Percentiles rank a stretch among this genome's conserved stretches.
Conservation (phyloP, 2,113 vertebrate genomes). For the Myotis lucifugus region DNA sequence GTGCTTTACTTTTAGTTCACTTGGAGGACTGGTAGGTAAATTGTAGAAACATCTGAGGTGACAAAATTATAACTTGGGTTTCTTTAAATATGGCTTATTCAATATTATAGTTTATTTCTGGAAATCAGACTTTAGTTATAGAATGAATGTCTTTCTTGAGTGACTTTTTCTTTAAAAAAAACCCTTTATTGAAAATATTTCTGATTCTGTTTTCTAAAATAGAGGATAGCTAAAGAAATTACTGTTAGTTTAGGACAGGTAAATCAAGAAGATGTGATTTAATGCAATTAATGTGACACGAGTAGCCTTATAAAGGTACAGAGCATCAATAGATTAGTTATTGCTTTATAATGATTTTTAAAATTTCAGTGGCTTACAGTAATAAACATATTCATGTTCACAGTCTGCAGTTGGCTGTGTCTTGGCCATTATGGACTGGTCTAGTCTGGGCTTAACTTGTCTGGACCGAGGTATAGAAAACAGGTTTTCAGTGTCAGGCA, state of each 20-base stretch:
- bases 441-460: neutral
- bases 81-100: neutral
- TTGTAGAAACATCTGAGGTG: neutral
- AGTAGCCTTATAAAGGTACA: neutral
- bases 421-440: neutral
- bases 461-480: neutral
- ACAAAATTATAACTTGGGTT: neutral
- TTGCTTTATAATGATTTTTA: neutral
- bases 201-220: neutral
- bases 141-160: neutral
- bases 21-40: neutral
- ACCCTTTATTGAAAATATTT: neutral
- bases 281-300: neutral
- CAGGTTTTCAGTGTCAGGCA: neutral
- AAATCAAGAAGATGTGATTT: neutral
- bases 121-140: neutral
- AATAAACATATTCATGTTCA: neutral
- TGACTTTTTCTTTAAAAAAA: slow-evolving; percentile 1
- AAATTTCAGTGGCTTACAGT: neutral
- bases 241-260: neutral
- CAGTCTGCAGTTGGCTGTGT: neutral
- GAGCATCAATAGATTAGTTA: neutral
- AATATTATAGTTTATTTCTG: neutral
- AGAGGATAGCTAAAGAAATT: neutral
- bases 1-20: neutral